Evolutionary conservation across 37 sponge, comb jelly and placozoan species (phyloP), one percentile per base, ranked within the genome.

Genomic region (Bolinopsis microptera): DNA sequence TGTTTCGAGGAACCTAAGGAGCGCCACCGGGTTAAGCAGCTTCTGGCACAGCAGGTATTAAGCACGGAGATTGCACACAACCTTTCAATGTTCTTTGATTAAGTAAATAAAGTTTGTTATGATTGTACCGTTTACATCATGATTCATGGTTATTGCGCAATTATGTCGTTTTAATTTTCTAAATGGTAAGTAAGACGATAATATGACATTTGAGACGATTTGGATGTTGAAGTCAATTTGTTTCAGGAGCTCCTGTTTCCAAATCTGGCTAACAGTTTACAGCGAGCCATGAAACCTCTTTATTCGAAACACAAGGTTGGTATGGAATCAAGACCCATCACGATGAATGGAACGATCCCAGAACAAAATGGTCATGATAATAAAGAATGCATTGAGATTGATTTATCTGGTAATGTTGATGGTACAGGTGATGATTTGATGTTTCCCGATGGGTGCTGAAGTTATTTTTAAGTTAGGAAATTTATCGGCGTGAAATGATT

Each of bases 1-100:
- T 97, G 98, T 82, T 97, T 97, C 76, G 98, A 96, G 68, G 95
- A 96, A 0, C 98, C 98, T 23, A 97, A 96, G 96, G 97, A 97
- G 93, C 74, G 98, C 0, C 96, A 96, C 40, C 48, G 98, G 28
- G 86, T 96, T 76, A 97, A 97, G 36, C 98, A 96, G 92, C 94
- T 97, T 68, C 94, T 97, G 41, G 98, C 96, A 2, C 90, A 86
- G 39, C 90, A 86, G 90, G 90, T 86, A 39, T 28, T 8, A 72
- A 8, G 8, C 75, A n/a, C n/a, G n/a, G n/a, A n/a, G n/a, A n/a
- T n/a, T n/a, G 21, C 68, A 67, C 68, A n/a, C n/a, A n/a, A n/a
- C n/a, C n/a, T n/a, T n/a, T n/a, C n/a, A n/a, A n/a, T n/a, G n/a
- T n/a, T n/a, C n/a, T n/a, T n/a, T n/a, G n/a, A n/a, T n/a, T n/a